Conservation (phyloP, 2,888 invertebrate species). For the Ceriagrion tenellum region DNA sequence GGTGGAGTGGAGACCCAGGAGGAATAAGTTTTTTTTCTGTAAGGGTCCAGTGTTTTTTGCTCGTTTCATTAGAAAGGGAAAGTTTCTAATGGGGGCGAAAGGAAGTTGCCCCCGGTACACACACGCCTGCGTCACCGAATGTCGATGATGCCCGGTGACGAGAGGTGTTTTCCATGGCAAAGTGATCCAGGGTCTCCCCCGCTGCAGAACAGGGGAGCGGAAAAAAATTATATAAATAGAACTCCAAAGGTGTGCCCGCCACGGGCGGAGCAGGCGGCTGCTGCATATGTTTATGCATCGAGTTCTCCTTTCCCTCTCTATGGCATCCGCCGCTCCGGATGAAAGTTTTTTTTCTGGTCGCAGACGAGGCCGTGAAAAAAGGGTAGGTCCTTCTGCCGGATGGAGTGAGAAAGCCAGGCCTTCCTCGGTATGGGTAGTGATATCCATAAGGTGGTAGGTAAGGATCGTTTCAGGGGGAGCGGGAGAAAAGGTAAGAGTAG, state of each 20-base stretch:
- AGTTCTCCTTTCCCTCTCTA: conserved; percentile 67
- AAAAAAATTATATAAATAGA: no score
- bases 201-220: background rate
- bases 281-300: conserved; percentile 46
- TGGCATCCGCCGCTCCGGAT: conserved; percentile 50
- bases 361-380: conserved; percentile 23
- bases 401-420: conserved; percentile 42
- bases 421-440: background rate
- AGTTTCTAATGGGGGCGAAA: background rate
- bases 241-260: conserved; percentile 33
- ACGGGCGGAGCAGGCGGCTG: conserved; percentile 41
- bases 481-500: background rate
- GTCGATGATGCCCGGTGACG: background rate
- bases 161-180: conserved; percentile 9
- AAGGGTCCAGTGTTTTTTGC: background rate
- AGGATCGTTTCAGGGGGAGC: background rate
- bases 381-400: conserved; percentile 47
- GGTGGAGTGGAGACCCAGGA: background rate
- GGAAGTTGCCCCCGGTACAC: background rate
- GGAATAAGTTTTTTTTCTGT: background rate
- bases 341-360: background rate
- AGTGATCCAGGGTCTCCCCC: background rate
- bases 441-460: background rate
- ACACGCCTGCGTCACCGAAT: background rate
- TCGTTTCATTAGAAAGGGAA: conserved; percentile 50